These are phyloP conservation scores for Patiria pectinifera DNA, from an alignment of 53 echinoderm and acorn worm genomes.

Conservation along the genomic window DNA sequence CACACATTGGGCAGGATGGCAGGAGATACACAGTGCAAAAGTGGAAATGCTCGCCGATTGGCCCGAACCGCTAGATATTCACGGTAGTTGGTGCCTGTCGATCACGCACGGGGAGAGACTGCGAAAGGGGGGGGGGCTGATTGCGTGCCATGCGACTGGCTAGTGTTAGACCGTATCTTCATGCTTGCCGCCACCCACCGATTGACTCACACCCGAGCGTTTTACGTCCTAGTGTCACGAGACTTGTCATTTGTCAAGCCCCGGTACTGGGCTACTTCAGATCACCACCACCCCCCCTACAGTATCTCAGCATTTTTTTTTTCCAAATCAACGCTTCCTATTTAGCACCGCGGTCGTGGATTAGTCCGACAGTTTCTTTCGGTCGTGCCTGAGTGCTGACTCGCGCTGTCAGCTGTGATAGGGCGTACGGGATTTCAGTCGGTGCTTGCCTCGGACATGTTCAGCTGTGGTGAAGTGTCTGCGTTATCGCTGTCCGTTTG, in stretches of 20 bases:
- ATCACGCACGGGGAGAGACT: not conserved
- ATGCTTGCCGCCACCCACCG: slow-evolving; percentile 34
- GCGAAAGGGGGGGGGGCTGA: not conserved
- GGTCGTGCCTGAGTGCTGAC: slow-evolving; percentile 26
- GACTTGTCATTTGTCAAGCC: slow-evolving; percentile 38
- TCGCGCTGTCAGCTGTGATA: slow-evolving; percentile 42
- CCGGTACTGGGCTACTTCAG: slow-evolving; percentile 48
- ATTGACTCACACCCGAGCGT: slow-evolving; percentile 57
- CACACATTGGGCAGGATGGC: slow-evolving; percentile 23
- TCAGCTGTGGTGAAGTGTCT: slow-evolving; percentile 49
- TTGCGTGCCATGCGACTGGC: slow-evolving; percentile 48
- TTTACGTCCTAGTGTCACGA: slow-evolving; percentile 30
- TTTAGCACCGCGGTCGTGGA: slow-evolving; percentile 48
- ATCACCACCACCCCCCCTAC: not conserved
- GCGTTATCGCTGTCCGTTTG: slow-evolving; percentile 8
- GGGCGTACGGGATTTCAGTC: slow-evolving; percentile 3
- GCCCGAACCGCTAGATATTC: slow-evolving; percentile 18
- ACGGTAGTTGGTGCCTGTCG: slow-evolving; percentile 11
- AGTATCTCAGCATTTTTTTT: not conserved
- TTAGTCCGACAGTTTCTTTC: slow-evolving; percentile 51
- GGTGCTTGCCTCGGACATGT: not conserved
- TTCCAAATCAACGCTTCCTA: slow-evolving; percentile 46
- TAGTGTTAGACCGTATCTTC: slow-evolving; percentile 61
- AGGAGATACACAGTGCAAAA: slow-evolving; percentile 18
- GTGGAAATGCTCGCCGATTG: slow-evolving; percentile 59